Base-by-base conservation (phyloP, 2,113 vertebrate species). In the Rhabdomys dilectus region DNA sequence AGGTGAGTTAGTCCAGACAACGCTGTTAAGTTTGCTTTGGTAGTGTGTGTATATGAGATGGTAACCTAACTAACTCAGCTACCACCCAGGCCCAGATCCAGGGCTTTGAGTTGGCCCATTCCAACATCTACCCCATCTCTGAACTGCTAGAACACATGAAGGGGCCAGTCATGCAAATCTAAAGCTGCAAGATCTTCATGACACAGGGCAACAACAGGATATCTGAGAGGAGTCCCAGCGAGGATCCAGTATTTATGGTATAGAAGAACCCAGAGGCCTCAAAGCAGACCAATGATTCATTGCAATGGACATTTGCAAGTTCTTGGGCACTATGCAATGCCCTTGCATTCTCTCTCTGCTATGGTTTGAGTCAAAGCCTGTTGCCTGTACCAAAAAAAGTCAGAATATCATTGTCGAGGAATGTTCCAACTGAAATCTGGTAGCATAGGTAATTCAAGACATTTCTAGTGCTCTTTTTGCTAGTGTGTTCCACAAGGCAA, bases 361-460 rank as follows among this genome's bases (percentile, higher is more conserved):
- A 86, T 64, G 77, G 21, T 11, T 62, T 75, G 73, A 42, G 80
- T 81, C 13, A 36, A 91, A 95, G 89, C 91, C 31, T 89, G 29
- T 62, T 76, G 13, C 73, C 88, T 94, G 0, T 17, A 85, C 62
- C 66, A 39, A 88, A n/a, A 70, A 88, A 24, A 91, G 26, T 64
- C n/a, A 42, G 29, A 81, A 82, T 6, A 24, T 58, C 21, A 58
- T 62, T 62, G 87, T 88, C 68, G 26, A 84, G 48, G 66, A 95
- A 93, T 24, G 80, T 13, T 91, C 39, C 60, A 92, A 60, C 9
- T 91, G 72, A 90, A 84, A 15, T 60, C 48, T 36, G 66, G 66
- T 48, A 53, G 60, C 92, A 39, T 72, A 91, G 84, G 80, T 58
- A 91, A 95, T 76, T 45, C 36, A 87, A 88, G 8, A 78, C 5